Evolutionary conservation across 2,797 vertebrate species (phyloP).

Genomic region (Molothrus ater): DNA sequence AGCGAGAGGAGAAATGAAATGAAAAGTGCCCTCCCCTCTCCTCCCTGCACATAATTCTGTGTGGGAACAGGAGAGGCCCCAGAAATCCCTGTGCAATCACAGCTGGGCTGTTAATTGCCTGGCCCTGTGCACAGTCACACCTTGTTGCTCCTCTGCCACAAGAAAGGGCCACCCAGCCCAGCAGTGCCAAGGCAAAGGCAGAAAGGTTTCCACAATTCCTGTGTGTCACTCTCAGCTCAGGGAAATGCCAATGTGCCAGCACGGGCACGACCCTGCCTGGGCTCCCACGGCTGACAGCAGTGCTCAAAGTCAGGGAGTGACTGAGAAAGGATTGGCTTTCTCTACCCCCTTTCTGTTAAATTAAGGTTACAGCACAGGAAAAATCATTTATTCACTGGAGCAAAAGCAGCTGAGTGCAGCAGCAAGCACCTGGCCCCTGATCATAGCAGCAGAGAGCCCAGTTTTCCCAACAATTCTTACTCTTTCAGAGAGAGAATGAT

Average conservation of each 20-base stretch:
- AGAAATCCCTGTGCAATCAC: conserved; percentile 3
- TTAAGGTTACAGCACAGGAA: neutral
- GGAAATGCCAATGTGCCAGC: neutral
- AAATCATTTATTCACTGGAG: neutral
- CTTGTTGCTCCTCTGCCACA: neutral
- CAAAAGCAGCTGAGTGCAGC: neutral
- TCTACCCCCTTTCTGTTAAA: neutral
- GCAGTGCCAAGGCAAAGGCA: neutral
- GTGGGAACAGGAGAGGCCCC: neutral
- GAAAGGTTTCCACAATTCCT: neutral
- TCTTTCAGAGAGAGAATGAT: neutral
- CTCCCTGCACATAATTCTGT: fast-evolving
- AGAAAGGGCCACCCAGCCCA: neutral
- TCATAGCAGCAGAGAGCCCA: neutral
- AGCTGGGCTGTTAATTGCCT: conserved; percentile 38
- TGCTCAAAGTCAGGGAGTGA: neutral
- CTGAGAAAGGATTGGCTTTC: neutral
- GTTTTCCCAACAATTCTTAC: neutral
- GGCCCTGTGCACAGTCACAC: neutral
- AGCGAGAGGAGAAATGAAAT: neutral
- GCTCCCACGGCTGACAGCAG: neutral
- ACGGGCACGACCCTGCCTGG: neutral
- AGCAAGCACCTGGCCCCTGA: neutral
- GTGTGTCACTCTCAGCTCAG: neutral
- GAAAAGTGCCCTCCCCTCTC: neutral